phyloP scores from a whole-genome alignment of 2,888 invertebrate genomes.

The Stenodema calcarata region DNA sequence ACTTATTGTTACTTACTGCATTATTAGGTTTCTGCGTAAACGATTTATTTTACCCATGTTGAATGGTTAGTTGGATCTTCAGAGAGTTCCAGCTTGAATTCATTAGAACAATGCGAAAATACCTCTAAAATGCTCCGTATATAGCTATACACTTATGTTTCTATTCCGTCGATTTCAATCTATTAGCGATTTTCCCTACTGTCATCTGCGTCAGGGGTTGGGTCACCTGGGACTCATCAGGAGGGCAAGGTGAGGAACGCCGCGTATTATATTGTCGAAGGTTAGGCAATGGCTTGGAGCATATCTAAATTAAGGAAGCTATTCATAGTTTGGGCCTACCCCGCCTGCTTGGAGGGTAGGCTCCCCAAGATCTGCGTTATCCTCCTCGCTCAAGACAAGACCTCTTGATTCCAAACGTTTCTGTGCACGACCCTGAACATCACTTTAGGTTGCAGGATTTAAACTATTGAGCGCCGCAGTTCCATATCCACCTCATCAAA shows the following conservation, averaged over 20 bases:
- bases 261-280: conserved; percentile 42
- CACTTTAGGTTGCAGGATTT: neutral
- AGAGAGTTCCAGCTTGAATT: too few species aligned
- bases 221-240: conserved; percentile 14
- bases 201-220: neutral
- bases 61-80: too few species aligned
- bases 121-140: too few species aligned
- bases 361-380: conserved; percentile 8
- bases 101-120: too few species aligned
- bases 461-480: too few species aligned
- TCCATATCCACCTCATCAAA: too few species aligned
- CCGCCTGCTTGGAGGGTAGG: neutral
- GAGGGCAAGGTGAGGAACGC: conserved; percentile 9
- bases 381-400: neutral
- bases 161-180: too few species aligned
- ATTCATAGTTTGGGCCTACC: conserved; percentile 30
- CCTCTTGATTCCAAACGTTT: neutral
- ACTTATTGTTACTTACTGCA: too few species aligned
- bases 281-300: conserved; percentile 35
- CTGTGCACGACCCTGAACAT: neutral
- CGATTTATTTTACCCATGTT: too few species aligned
- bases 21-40: too few species aligned
- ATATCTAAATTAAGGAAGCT: conserved; percentile 43
- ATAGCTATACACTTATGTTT: too few species aligned
- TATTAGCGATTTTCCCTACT: too few species aligned